Evolutionary conservation across 2,797 vertebrate species (phyloP), one percentile per base, ranked within the genome.

Genomic region (Hyperoplus immaculatus): DNA sequence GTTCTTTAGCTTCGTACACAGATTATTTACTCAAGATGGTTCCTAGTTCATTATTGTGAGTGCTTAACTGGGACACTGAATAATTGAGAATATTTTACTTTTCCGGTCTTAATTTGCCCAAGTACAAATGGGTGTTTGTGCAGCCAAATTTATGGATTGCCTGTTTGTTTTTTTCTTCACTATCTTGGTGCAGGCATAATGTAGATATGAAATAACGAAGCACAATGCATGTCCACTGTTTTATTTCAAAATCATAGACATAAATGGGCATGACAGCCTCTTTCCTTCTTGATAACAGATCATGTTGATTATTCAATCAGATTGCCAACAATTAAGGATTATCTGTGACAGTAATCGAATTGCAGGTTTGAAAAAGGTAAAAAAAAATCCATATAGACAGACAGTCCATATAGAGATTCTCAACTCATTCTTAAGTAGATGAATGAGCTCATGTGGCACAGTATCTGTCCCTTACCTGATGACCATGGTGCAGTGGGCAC

Each of bases 401-500:
- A n/a, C 36, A 39, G 38, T 41, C 9, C 11, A 21, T 46, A 29
- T 38, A 63, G 11, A 36, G 42, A 41, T 66, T 4, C 9, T 16
- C n/a, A 38, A 21, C 4, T 11, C 5, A 3, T 36, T 41, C 4
- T 36, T 36, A 51, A 63, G 8, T 18, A 54, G 21, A 18, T n/a
- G 69, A 36, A 0, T 60, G 1, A 42, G 14, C 14, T 8, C 4
- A 71, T n/a, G 15, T 42, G 10, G 8, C n/a, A 6, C 12, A 21
- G 38, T 15, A 6, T 66, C 21, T 69, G 13, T 42, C n/a, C 12
- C 76, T 87, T 45, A 99, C 98, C 98, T 97, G 81, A 99, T 99
- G 75, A 98, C 97, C 92, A 96, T 95, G 88, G 96, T 96, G 86
- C 98, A 99, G 85, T 96, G 94, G 0, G 93, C 98, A 65, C 98